A percentile compares a stretch with the other conserved stretches of the same genome.
These are phyloP conservation scores for Pteronotus mesoamericanus DNA, from an alignment of 2,797 vertebrate genomes.

Conservation along the genomic window DNA sequence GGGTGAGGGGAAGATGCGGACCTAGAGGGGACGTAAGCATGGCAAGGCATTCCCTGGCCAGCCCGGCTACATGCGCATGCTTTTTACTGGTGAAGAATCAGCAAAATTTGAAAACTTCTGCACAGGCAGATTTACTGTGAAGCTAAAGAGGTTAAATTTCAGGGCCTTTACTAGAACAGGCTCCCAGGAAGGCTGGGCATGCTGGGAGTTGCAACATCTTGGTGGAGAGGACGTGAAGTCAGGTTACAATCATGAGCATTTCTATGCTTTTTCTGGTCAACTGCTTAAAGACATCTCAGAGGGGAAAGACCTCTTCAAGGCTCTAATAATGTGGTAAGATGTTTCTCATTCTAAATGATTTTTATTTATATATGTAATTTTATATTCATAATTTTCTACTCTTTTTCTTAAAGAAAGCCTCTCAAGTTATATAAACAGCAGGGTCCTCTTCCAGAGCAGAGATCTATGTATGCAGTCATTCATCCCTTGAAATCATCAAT, in stretches of 20 bases:
- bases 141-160: neutral
- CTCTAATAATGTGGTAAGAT: neutral
- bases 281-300: neutral
- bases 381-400: neutral
- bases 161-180: neutral
- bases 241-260: neutral
- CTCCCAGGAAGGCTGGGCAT: neutral
- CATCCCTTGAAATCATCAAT: neutral
- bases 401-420: neutral
- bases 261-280: neutral
- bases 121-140: neutral
- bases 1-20: neutral
- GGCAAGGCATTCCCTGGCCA: neutral
- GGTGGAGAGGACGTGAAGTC: neutral
- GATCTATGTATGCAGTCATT: neutral
- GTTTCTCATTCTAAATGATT: neutral
- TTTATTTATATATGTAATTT: neutral
- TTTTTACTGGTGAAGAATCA: neutral
- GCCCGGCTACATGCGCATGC: neutral
- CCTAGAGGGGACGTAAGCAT: neutral
- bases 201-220: neutral
- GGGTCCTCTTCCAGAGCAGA: neutral
- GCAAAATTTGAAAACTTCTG: neutral
- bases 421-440: neutral
- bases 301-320: neutral